These are phyloP conservation scores for Sesamia inferens DNA, from an alignment of 2,888 invertebrate genomes.

Conservation along the genomic window DNA sequence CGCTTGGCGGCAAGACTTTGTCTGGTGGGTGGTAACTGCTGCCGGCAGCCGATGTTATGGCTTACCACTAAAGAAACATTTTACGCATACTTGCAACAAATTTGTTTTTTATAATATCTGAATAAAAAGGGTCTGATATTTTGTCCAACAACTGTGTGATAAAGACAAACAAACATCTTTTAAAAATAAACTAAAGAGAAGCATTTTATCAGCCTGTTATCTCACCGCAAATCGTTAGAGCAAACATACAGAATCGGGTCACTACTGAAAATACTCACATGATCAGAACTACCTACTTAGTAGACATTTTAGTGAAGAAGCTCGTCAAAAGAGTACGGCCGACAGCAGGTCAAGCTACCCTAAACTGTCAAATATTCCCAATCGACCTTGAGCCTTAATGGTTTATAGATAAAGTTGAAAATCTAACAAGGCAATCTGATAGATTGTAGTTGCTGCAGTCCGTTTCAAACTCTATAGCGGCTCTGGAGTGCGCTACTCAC, in stretches of 20 bases:
- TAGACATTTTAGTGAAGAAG: background rate
- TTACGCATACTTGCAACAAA: background rate
- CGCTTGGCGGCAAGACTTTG: no score
- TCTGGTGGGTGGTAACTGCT: no score
- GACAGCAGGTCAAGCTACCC: no score
- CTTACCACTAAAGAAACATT: background rate
- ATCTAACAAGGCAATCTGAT: no score
- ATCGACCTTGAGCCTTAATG: no score
- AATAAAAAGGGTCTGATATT: conserved; percentile 7
- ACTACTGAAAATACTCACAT: conserved; percentile 30
- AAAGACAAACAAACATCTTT: conserved; percentile 39
- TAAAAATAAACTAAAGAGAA: conserved; percentile 32
- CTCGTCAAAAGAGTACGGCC: background rate
- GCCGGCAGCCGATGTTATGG: no score
- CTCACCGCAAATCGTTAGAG: conserved; percentile 40
- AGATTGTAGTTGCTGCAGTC: background rate
- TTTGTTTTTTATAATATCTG: background rate
- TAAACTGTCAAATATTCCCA: no score
- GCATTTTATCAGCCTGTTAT: conserved; percentile 48
- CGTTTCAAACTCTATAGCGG: background rate
- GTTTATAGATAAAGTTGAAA: no score
- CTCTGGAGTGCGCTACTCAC: background rate
- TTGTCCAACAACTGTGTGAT: conserved; percentile 9
- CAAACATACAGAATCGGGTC: conserved; percentile 50
- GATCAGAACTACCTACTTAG: conserved; percentile 12